Evolutionary conservation across 37 sponge, comb jelly and placozoan species (phyloP).

Genomic region (Bolinopsis microptera): DNA sequence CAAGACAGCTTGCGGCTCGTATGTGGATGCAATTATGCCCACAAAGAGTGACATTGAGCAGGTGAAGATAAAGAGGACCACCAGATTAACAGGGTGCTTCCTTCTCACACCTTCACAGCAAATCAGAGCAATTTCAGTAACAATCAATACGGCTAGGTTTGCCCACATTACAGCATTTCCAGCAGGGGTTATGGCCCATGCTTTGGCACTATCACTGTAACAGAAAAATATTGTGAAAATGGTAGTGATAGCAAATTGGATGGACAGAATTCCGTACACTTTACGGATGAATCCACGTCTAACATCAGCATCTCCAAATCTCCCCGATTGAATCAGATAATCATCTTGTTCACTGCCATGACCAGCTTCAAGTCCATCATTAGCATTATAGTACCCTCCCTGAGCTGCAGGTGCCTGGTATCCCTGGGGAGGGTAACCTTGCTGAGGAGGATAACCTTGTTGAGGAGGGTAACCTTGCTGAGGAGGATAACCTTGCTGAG

Average conservation of each 20-base stretch:
- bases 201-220: constrained; percentile 32
- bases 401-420: not conserved
- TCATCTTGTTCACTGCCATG: not conserved
- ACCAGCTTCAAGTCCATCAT: not conserved
- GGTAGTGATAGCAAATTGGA: constrained; percentile 49
- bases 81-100: constrained; percentile 38
- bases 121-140: constrained; percentile 58
- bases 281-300: constrained; percentile 11
- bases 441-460: constrained; percentile 24
- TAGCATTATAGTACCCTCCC: not conserved
- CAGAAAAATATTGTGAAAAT: not conserved
- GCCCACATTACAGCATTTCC: constrained; percentile 57
- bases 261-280: constrained; percentile 22
- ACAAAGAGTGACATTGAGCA: constrained; percentile 52
- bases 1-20: constrained; percentile 35
- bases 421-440: not conserved
- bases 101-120: constrained; percentile 65
- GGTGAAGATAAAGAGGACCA: constrained; percentile 46
- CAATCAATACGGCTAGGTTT: constrained; percentile 3
- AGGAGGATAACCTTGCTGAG: constrained; percentile 14
- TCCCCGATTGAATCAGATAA: not conserved
- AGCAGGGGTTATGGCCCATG: not conserved
- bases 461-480: constrained; percentile 24
- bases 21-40: constrained; percentile 47
- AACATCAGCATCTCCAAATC: not conserved